These are phyloP conservation scores for Scyliorhinus canicula DNA, from an alignment of 2,797 vertebrate species.

Conservation along the genomic window DNA sequence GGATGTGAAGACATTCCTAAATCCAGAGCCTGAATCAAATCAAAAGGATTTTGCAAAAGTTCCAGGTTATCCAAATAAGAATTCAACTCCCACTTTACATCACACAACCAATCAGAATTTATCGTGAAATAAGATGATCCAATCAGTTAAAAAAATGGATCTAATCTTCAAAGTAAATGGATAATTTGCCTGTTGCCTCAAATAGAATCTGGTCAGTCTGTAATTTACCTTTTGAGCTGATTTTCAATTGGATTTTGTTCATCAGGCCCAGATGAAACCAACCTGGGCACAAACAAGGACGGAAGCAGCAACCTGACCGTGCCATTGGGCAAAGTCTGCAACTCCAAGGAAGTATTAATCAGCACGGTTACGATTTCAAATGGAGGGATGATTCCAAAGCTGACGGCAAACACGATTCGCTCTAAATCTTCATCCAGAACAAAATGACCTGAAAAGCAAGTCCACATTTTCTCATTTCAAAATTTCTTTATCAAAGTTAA, in stretches of 20 bases:
- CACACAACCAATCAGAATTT: background rate
- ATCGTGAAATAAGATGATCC: background rate
- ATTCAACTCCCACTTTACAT: background rate
- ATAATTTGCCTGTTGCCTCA: background rate
- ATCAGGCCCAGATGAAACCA: constrained; percentile 70
- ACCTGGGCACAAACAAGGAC: constrained; percentile 72
- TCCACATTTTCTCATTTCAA: no score
- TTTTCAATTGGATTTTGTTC: constrained; percentile 61
- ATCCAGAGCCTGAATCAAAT: background rate
- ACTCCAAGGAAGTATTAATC: constrained; percentile 91
- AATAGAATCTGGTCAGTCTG: background rate
- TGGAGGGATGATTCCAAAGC: constrained; percentile 76
- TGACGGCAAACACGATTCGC: constrained; percentile 79
- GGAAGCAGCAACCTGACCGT: constrained; percentile 79
- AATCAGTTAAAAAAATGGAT: background rate
- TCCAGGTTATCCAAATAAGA: background rate
- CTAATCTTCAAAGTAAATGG: background rate
- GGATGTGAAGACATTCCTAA: background rate
- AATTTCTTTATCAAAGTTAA: background rate
- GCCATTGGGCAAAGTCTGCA: constrained; percentile 76
- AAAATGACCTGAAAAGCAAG: constrained; percentile 62
- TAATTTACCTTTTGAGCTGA: constrained; percentile 66
- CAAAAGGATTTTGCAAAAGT: background rate
- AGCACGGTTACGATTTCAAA: constrained; percentile 80
- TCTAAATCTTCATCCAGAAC: constrained; percentile 87